Evolutionary conservation across 2,797 vertebrate species (phyloP).

Genomic region (Thamnophis elegans): DNA sequence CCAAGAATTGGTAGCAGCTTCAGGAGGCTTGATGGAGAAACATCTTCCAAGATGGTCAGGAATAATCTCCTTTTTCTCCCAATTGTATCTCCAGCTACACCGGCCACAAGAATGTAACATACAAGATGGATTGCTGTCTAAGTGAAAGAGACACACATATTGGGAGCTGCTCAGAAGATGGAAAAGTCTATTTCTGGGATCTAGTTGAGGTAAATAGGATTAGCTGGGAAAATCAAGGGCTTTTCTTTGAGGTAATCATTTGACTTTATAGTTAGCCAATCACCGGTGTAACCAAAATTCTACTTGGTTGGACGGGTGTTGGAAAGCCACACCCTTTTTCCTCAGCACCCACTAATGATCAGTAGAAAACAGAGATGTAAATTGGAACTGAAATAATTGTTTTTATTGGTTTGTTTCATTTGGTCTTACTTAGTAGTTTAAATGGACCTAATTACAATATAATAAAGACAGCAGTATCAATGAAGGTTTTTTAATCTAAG

Average conservation of each 20-base stretch:
- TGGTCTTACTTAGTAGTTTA: not conserved
- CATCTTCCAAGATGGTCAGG: not conserved
- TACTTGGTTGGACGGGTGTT: not conserved
- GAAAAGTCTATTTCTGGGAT: conserved; percentile 87
- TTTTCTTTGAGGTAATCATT: not conserved
- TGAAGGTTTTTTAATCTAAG: not conserved
- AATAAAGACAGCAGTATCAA: not conserved
- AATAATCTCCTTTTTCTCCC: not conserved
- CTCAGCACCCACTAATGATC: not conserved
- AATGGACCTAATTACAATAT: not conserved
- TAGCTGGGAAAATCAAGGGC: not conserved
- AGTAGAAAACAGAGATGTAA: not conserved
- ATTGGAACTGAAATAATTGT: not conserved
- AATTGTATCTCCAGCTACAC: conserved; percentile 74
- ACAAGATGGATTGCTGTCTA: conserved; percentile 91
- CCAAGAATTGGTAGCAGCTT: not conserved
- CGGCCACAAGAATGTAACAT: conserved; percentile 87
- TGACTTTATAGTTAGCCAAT: not conserved
- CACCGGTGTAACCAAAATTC: not conserved
- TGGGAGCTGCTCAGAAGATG: conserved; percentile 91
- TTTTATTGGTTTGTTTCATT: not conserved
- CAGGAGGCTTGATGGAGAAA: not conserved
- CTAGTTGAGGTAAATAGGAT: conserved; percentile 66
- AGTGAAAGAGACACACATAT: conserved; percentile 87
- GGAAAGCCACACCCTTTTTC: too few species aligned